These are phyloP conservation scores for Delphinus delphis DNA, from an alignment of 2,113 vertebrate species.

Conservation along the genomic window DNA sequence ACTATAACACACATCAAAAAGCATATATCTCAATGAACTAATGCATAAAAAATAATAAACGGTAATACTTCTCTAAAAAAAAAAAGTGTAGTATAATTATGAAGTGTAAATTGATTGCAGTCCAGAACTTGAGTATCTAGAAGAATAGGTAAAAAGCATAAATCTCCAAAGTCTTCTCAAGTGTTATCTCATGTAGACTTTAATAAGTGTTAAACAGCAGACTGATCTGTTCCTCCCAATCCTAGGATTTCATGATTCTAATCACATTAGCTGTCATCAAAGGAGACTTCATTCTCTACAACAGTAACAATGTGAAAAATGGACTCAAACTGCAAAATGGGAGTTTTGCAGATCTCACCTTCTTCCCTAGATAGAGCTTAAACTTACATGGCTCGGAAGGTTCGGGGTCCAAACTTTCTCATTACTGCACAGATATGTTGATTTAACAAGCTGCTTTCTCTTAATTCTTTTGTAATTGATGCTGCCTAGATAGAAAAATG, in stretches of 20 bases:
- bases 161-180: background rate
- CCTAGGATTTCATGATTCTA: background rate
- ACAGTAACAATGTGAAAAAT: background rate
- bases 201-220: background rate
- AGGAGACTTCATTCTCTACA: background rate
- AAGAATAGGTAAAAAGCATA: background rate
- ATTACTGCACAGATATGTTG: conserved; percentile 66
- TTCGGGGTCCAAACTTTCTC: conserved; percentile 49
- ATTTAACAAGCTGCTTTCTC: conserved; percentile 63
- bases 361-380: background rate
- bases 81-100: background rate
- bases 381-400: conserved; percentile 68
- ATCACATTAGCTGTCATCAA: background rate
- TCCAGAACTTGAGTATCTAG: background rate
- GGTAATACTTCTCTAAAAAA: background rate
- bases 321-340: background rate
- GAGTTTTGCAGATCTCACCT: background rate
- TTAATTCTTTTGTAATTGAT: conserved; percentile 70
- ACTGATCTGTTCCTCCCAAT: background rate
- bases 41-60: background rate
- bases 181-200: background rate
- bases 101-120: background rate
- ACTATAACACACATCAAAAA: background rate
- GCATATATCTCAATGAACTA: background rate
- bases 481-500: conserved; percentile 64